Evolutionary conservation across 2,888 invertebrate genomes (phyloP), one percentile per base, ranked within the genome.

Genomic region (Yponomeuta sedellus): DNA sequence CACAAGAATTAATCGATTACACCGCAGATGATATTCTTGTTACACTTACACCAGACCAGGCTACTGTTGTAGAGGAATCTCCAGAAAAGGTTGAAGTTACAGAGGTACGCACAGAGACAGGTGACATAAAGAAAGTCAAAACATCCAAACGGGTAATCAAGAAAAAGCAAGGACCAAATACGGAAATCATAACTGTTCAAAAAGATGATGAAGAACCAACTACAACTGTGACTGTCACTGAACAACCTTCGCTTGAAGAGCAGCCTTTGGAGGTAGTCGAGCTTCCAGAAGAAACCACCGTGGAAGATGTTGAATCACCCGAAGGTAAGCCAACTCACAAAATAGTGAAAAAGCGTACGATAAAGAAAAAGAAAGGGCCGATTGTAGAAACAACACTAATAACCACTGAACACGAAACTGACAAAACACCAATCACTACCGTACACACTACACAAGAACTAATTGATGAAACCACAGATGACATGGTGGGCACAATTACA

Each of bases 381-480:
- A 76, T 77, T 61, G 80, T 85, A 25, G 84, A 91, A 75, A 80
- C 80, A 40, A 90, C 86, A 28, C 85, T 72, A 69, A 69, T 80
- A 76, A 72, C 70, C n/a, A 76, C 88, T 1, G 67, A 80, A 67
- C 84, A 88, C 72, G 88, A 90, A 75, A 82, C 85, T 67, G 83
- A 86, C 57, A 86, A 80, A 70, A 72, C 84, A 78, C 76, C 89
- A 73, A 72, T 86, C 75, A 77, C 81, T 67, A 70, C 82, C 4
- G 80, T 86, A 70, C 73, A 81, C 62, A 77, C 80, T 44, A 72
- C 81, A 71, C 82, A 82, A 66, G 70, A 80, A 69, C 71, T 79
- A 67, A 69, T 72, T 73, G 74, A 79, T 6, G 77, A n/a, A n/a
- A n/a, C 69, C 61, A 64, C 71, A 64, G 67, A 68, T 64, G 74